phyloP scores from a whole-genome alignment of 2,888 invertebrate species.

The Barypeithes pellucidus region DNA sequence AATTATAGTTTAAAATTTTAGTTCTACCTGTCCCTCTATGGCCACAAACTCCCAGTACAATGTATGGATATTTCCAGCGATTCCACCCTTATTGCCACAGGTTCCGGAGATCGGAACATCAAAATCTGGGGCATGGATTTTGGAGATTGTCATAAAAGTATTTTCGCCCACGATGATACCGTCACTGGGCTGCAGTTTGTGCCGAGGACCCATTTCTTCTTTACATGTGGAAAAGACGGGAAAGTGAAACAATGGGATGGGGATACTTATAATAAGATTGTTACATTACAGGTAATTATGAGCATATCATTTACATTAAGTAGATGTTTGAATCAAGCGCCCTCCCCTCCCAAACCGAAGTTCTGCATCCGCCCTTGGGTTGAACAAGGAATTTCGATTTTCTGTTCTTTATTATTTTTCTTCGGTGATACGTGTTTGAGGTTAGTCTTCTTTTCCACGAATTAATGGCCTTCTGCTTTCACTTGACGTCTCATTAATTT shows the following conservation, averaged over 20 bases:
- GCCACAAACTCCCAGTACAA: slow-evolving; percentile 95
- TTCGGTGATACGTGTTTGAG: no score
- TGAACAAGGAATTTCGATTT: no score
- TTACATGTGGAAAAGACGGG: slow-evolving; percentile 94
- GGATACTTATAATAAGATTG: slow-evolving; percentile 91
- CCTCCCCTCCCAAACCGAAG: no score
- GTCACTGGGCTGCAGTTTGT: slow-evolving; percentile 92
- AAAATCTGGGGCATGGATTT: slow-evolving; percentile 99
- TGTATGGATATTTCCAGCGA: slow-evolving; percentile 95
- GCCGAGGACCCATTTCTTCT: slow-evolving; percentile 93
- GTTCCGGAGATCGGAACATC: slow-evolving; percentile 95
- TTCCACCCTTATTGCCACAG: slow-evolving; percentile 90
- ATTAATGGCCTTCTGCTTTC: no score
- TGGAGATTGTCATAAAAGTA: slow-evolving; percentile 96
- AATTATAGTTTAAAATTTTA: slow-evolving; percentile 68
- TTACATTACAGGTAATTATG: slow-evolving; percentile 82
- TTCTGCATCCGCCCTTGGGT: no score
- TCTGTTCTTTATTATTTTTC: no score
- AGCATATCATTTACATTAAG: no score
- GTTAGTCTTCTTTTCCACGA: no score
- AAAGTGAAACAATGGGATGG: slow-evolving; percentile 98
- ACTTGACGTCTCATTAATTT: no score
- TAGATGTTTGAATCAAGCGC: no score
- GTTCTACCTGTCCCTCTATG: slow-evolving; percentile 95
- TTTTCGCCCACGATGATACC: slow-evolving; percentile 97